phyloP scores from a whole-genome alignment of 2,888 invertebrate genomes.

The Pomacea canaliculata region DNA sequence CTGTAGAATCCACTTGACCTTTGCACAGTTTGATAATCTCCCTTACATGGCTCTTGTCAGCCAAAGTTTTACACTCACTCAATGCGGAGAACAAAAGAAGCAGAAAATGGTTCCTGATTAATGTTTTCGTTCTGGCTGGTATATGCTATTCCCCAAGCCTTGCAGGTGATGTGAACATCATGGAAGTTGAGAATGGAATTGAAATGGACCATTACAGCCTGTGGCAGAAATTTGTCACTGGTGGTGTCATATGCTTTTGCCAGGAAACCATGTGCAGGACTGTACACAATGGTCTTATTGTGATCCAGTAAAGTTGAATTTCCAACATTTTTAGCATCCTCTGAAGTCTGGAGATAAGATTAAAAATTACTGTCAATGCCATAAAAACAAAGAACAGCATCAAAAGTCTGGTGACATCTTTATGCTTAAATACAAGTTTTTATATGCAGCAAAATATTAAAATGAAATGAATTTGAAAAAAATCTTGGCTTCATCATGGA shows the following conservation, averaged over 20 bases:
- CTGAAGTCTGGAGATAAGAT: background rate
- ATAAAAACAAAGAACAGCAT: too few species aligned
- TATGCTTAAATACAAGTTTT: too few species aligned
- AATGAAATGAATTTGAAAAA: too few species aligned
- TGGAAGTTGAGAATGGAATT: conserved; percentile 9
- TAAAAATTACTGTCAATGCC: too few species aligned
- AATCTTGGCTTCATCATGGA: too few species aligned
- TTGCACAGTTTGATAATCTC: too few species aligned
- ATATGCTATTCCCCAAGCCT: conserved; percentile 29
- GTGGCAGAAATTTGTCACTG: conserved; percentile 21
- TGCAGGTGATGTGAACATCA: conserved; percentile 26
- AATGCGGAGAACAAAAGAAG: conserved; percentile 7
- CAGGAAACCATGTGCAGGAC: conserved; percentile 26
- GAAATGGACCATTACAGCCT: conserved; percentile 34
- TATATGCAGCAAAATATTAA: too few species aligned
- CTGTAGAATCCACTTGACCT: too few species aligned
- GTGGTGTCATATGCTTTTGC: conserved; percentile 27
- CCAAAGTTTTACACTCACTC: background rate
- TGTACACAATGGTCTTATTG: conserved; percentile 19
- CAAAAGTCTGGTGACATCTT: too few species aligned
- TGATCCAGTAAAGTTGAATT: conserved; percentile 4
- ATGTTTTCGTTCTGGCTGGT: conserved; percentile 6
- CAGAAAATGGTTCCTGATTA: conserved; percentile 21
- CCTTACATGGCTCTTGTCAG: too few species aligned
- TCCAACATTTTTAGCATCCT: conserved; percentile 6